Percentiles rank a stretch among this genome's conserved stretches.
phyloP scores from a whole-genome alignment of 2,113 vertebrate genomes.

The Antidorcas marsupialis region DNA sequence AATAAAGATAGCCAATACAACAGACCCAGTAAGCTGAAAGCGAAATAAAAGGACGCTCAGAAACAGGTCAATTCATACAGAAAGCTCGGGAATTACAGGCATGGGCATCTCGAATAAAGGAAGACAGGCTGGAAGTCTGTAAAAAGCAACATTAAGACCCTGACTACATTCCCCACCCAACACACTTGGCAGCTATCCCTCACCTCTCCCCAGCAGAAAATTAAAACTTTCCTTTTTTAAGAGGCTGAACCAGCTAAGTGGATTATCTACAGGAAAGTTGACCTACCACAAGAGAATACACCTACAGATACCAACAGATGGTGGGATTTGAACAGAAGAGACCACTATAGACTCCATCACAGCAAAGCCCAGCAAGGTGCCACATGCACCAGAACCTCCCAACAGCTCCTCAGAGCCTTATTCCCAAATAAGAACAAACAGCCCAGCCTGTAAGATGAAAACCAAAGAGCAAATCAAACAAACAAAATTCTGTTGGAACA shows the following conservation, averaged over 20 bases:
- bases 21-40: neutral
- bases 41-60: neutral
- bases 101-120: neutral
- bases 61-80: neutral
- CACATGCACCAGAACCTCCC: neutral
- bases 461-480: neutral
- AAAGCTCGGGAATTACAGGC: neutral
- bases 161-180: neutral
- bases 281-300: neutral
- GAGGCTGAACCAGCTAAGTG: neutral
- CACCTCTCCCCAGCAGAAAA: neutral
- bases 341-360: neutral
- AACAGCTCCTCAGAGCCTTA: neutral
- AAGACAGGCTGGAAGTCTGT: neutral
- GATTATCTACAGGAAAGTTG: neutral
- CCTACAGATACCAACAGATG: neutral
- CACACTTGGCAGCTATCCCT: neutral
- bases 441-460: neutral
- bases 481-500: neutral
- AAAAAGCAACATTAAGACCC: neutral
- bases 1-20: neutral
- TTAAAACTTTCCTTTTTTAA: neutral
- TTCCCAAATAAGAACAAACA: neutral
- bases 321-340: neutral
- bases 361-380: neutral